These are phyloP conservation scores for Mobula hypostoma DNA, from an alignment of 2,113 vertebrate species.

Conservation along the genomic window DNA sequence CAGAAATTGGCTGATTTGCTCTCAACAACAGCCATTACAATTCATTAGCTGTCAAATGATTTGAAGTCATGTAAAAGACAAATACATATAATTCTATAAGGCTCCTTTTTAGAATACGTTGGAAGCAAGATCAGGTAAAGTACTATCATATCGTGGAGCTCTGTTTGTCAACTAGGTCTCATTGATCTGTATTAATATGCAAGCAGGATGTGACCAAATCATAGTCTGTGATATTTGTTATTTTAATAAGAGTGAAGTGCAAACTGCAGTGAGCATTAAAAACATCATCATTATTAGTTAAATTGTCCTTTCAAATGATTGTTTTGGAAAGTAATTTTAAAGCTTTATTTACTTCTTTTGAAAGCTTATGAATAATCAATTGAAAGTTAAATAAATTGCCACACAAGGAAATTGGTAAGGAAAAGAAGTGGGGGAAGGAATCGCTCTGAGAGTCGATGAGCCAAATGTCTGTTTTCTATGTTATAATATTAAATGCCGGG, in stretches of 20 bases:
- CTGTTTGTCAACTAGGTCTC: not conserved
- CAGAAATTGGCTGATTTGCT: too few species aligned
- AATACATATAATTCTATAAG: too few species aligned
- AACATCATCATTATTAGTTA: not conserved
- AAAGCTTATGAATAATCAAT: not conserved
- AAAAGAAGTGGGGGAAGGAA: too few species aligned
- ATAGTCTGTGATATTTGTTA: not conserved
- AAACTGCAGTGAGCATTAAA: not conserved
- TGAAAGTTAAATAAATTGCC: not conserved
- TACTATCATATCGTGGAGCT: not conserved
- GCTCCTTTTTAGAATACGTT: too few species aligned
- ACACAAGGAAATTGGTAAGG: not conserved
- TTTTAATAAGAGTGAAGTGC: not conserved
- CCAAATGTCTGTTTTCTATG: too few species aligned
- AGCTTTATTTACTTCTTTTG: not conserved
- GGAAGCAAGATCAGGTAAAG: not conserved
- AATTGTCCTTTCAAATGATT: constrained; percentile 15
- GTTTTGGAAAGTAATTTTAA: not conserved
- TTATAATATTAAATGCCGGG: too few species aligned
- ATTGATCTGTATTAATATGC: not conserved
- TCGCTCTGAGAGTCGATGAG: too few species aligned
- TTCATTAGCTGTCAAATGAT: too few species aligned
- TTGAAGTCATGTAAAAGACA: too few species aligned
- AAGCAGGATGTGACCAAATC: not conserved
- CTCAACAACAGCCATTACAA: too few species aligned